A percentile compares a stretch with the other conserved stretches of the same genome.
Evolutionary conservation across 2,888 invertebrate genomes (phyloP).

Genomic region (Trissolcus japonicus): DNA sequence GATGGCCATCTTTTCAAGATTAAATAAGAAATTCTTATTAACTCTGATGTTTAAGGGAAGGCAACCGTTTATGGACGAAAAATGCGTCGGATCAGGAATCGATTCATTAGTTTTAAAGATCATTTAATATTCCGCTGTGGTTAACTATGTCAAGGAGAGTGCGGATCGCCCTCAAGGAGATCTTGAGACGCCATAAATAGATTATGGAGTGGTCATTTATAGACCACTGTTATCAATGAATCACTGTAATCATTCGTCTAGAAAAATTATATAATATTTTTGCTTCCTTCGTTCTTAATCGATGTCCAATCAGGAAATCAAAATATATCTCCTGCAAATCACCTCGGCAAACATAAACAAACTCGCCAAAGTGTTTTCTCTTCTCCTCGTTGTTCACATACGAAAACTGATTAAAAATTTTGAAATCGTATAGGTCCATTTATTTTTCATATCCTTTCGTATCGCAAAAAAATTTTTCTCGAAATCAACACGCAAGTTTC

Average conservation of each 20-base stretch:
- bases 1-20: no score
- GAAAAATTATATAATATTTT: slow-evolving; percentile 21
- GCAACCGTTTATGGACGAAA: not conserved
- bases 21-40: no score
- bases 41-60: not conserved
- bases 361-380: no score
- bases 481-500: not conserved
- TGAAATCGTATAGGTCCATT: no score
- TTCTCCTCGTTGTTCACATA: no score
- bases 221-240: slow-evolving; percentile 37
- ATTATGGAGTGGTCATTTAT: slow-evolving; percentile 38
- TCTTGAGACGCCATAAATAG: slow-evolving; percentile 43
- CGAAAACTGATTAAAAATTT: no score
- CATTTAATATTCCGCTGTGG: slow-evolving; percentile 38
- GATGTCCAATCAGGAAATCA: slow-evolving; percentile 2
- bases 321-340: not conserved
- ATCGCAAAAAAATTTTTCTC: not conserved
- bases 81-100: slow-evolving; percentile 10
- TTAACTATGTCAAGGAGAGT: slow-evolving; percentile 42
- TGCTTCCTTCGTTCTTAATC: slow-evolving; percentile 3
- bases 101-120: slow-evolving; percentile 34
- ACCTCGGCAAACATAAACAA: not conserved
- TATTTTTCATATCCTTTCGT: no score
- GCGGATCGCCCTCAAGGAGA: slow-evolving; percentile 40
- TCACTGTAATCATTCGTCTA: slow-evolving; percentile 28